These are phyloP conservation scores for Tichodroma muraria DNA, from an alignment of 2,113 vertebrate species.

Conservation along the genomic window DNA sequence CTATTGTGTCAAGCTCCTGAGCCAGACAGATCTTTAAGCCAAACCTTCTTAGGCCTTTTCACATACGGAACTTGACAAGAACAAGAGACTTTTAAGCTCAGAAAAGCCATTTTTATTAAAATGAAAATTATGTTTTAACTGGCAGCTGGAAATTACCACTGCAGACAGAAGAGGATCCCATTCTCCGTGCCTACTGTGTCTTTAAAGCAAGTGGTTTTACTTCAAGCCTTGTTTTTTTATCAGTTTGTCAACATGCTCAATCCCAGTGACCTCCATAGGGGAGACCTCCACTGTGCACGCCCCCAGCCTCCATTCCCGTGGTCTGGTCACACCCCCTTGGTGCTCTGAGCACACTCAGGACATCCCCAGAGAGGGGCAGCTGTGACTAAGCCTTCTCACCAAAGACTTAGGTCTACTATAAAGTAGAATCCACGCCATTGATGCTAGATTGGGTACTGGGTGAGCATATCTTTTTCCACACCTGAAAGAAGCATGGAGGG, in stretches of 20 bases:
- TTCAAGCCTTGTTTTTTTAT: neutral
- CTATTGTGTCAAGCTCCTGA: neutral
- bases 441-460: rapidly evolving
- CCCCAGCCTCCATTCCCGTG: rapidly evolving
- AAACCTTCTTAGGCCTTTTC: neutral
- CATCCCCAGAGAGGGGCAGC: rapidly evolving
- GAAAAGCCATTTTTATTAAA: neutral
- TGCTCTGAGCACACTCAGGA: neutral
- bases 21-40: neutral
- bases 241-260: neutral
- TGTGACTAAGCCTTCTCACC: neutral
- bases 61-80: neutral
- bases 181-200: neutral
- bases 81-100: neutral
- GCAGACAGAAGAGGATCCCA: neutral
- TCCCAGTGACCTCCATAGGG: neutral
- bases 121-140: neutral
- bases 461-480: neutral
- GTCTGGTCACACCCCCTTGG: rapidly evolving
- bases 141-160: neutral
- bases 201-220: rapidly evolving
- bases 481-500: neutral
- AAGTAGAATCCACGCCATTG: neutral
- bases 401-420: too few species aligned
- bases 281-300: rapidly evolving